Evolutionary conservation across 2,797 vertebrate genomes (phyloP).

Genomic region (Vespertilio murinus): DNA sequence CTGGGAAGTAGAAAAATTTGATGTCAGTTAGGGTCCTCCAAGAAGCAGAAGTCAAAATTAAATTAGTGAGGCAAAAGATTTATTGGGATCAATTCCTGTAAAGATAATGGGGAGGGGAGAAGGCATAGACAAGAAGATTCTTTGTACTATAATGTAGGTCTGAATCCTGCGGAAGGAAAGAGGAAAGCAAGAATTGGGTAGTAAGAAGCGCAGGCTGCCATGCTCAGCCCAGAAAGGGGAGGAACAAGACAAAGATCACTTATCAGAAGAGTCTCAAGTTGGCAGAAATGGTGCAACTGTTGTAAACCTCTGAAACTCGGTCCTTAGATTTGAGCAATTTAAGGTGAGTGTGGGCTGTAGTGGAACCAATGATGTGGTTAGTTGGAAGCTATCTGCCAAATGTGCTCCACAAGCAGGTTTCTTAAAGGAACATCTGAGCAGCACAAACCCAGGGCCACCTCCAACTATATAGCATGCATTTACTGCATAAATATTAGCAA

Average conservation of each 20-base stretch:
- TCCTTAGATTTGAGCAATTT: background rate
- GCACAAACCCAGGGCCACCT: background rate
- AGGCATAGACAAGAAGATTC: background rate
- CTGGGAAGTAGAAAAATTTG: background rate
- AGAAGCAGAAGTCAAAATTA: background rate
- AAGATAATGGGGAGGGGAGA: background rate
- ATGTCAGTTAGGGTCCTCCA: background rate
- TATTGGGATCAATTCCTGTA: background rate
- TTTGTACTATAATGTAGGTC: background rate
- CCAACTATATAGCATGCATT: background rate
- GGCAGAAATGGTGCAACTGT: background rate
- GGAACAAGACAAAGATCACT: background rate
- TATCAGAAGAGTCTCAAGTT: background rate
- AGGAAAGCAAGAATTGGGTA: background rate
- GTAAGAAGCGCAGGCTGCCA: background rate
- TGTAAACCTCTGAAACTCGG: background rate
- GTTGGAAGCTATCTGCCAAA: background rate
- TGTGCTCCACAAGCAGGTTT: background rate
- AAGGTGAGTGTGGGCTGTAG: background rate
- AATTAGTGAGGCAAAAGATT: background rate
- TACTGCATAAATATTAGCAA: background rate
- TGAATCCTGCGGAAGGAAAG: background rate
- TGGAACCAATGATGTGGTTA: background rate
- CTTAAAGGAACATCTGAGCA: background rate
- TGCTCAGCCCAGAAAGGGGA: background rate